Percentiles rank a stretch among this genome's conserved stretches.
Conservation (phyloP, 2,888 invertebrate species). For the Lydus trimaculatus region DNA sequence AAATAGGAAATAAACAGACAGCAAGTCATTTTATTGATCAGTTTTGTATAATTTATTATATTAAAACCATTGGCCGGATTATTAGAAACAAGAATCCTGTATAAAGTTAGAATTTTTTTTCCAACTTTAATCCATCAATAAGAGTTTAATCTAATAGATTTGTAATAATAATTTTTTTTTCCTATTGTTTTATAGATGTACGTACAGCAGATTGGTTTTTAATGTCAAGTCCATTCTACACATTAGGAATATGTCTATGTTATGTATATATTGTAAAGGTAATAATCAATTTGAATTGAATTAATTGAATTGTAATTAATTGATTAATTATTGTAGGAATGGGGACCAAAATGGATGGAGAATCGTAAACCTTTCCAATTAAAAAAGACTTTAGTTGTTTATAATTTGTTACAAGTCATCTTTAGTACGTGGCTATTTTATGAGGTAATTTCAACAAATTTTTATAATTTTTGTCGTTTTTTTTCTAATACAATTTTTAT, state of each 20-base stretch:
- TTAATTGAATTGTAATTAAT: conserved; percentile 31
- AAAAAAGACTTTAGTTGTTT: conserved; percentile 67
- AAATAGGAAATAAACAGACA: not conserved
- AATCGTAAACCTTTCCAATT: conserved; percentile 87
- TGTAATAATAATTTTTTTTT: not conserved
- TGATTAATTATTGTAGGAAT: conserved; percentile 64
- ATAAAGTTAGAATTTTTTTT: conserved; percentile 6
- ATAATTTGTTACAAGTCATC: conserved; percentile 82
- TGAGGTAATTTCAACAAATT: conserved; percentile 72
- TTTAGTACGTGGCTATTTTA: conserved; percentile 91
- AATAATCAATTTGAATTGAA: conserved; percentile 42
- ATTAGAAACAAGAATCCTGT: not conserved
- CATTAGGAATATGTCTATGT: conserved; percentile 84
- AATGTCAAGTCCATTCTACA: conserved; percentile 94
- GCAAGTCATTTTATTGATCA: not conserved
- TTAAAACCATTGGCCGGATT: not conserved
- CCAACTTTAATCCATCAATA: not conserved
- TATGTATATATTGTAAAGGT: conserved; percentile 93
- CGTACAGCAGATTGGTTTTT: conserved; percentile 91
- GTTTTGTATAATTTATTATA: not conserved
- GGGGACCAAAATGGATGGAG: conserved; percentile 91
- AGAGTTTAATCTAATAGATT: not conserved
- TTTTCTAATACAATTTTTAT: not conserved
- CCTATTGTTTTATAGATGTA: conserved; percentile 71
- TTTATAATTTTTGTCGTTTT: not conserved